Evolutionary conservation across 1,140 invertebrate species (phyloP).

Genomic region (Bombus terrestris): DNA sequence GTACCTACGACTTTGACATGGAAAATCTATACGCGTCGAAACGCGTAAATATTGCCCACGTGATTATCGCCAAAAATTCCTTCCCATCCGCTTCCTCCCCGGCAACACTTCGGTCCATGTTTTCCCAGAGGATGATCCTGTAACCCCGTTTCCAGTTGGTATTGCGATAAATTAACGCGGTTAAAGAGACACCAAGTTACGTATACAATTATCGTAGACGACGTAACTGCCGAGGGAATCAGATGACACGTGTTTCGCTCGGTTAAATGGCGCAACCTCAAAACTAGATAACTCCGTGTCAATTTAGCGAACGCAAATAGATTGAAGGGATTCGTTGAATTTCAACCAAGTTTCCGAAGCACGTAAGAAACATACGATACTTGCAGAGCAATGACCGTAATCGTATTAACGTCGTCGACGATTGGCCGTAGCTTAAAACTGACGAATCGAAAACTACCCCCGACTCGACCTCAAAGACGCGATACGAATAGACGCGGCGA

Average conservation of each 20-base stretch:
- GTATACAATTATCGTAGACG: slow-evolving; percentile 3
- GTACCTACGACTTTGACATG: neutral
- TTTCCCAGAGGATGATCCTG: neutral
- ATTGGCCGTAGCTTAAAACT: neutral
- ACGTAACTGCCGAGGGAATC: slow-evolving; percentile 27
- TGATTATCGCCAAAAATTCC: neutral
- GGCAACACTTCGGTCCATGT: too few species aligned
- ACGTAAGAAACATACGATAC: neutral
- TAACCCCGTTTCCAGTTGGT: neutral
- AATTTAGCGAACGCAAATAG: slow-evolving; percentile 28
- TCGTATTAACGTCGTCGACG: neutral
- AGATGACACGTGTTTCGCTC: slow-evolving; percentile 41
- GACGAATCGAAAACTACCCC: slow-evolving; percentile 4
- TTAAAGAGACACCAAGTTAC: neutral
- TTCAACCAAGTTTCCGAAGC: neutral
- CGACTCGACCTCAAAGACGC: neutral
- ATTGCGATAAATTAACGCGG: neutral
- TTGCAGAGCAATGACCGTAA: slow-evolving; percentile 4
- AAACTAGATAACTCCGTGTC: slow-evolving; percentile 25
- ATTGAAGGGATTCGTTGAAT: slow-evolving; percentile 9
- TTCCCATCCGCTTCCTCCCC: fast-evolving
- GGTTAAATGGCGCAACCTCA: slow-evolving; percentile 4
- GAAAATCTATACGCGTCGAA: slow-evolving; percentile 14
- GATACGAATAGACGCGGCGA: neutral
- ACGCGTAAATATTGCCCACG: neutral